Evolutionary conservation across 2,797 vertebrate species (phyloP), one percentile per base, ranked within the genome.

Genomic region (Thaleichthys pacificus): DNA sequence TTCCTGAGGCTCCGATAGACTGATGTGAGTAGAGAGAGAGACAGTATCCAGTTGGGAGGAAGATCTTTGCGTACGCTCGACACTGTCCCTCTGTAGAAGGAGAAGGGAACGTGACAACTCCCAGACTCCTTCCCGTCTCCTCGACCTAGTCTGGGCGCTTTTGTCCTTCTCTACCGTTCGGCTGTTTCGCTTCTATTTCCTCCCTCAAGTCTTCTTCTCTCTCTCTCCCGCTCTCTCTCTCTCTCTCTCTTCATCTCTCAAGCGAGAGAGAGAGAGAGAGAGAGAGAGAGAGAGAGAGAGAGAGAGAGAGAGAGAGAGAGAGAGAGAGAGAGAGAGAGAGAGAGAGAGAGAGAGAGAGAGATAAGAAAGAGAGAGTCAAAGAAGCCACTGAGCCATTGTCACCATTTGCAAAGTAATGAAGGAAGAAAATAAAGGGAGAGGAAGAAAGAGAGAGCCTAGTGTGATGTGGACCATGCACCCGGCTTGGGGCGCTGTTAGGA

Each of bases 351-450:
- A n/a, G n/a, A n/a, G n/a, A n/a, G n/a, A n/a, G n/a, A n/a, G n/a
- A n/a, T n/a, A n/a, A n/a, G n/a, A n/a, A n/a, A n/a, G 24, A 24
- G 24, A 24, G 24, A 1, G 24, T 28, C 28, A 61, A 72, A 84
- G 62, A 74, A 64, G 28, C 76, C 64, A 17, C 73, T 42, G 71
- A 80, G 78, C 73, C 77, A 76, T 69, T 74, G 67, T 74, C 35
- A 76, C 26, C 73, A 76, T 84, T 80, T 85, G 78, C 68, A 77
- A 79, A 79, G 72, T 80, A 87, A 88, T 80, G 80, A 86, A 80
- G 62, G 74, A 80, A 80, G 73, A 83, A 81, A 78, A 58, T 69
- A 82, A 81, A 61, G 56, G 71, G 74, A 77, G 70, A 62, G 28
- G 69, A 77, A 71, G 77, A 58, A 73, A 70, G 77, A 67, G 63